Evolutionary conservation across 2,797 vertebrate species (phyloP).

Genomic region (Hozukius guyotensis): DNA sequence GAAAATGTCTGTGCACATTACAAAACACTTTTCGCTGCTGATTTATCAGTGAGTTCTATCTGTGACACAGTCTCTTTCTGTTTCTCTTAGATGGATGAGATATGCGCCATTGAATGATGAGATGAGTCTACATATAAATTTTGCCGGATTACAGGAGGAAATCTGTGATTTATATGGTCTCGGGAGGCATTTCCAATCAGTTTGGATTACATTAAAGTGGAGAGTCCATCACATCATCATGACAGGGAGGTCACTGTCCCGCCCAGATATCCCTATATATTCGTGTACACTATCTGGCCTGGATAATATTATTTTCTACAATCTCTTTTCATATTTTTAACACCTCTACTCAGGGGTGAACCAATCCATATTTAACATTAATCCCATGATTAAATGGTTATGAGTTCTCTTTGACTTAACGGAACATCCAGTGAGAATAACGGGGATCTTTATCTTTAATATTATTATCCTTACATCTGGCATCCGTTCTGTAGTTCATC

Average conservation of each 20-base stretch:
- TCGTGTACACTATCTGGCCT: not conserved
- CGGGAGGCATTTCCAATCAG: constrained; percentile 2
- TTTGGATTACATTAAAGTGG: not conserved
- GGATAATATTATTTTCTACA: not conserved
- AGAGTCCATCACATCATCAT: not conserved
- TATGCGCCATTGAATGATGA: not conserved
- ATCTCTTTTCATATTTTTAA: not conserved
- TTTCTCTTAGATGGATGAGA: not conserved
- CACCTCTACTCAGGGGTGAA: not conserved
- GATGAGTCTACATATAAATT: not conserved
- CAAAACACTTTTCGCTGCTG: not conserved
- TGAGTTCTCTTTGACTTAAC: not conserved
- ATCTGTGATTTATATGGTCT: not conserved
- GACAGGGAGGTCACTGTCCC: not conserved
- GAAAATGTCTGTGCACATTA: not conserved
- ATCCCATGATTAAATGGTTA: not conserved
- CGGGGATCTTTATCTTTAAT: not conserved
- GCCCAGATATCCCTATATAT: not conserved
- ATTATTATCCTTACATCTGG: not conserved
- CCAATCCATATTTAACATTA: not conserved
- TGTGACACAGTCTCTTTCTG: not conserved
- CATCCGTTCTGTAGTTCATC: not conserved
- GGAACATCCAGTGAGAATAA: not conserved
- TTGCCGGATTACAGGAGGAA: not conserved
- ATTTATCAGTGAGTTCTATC: not conserved